Evolutionary conservation across 2,113 vertebrate genomes (phyloP).

Genomic region (Apodemus speciosus): DNA sequence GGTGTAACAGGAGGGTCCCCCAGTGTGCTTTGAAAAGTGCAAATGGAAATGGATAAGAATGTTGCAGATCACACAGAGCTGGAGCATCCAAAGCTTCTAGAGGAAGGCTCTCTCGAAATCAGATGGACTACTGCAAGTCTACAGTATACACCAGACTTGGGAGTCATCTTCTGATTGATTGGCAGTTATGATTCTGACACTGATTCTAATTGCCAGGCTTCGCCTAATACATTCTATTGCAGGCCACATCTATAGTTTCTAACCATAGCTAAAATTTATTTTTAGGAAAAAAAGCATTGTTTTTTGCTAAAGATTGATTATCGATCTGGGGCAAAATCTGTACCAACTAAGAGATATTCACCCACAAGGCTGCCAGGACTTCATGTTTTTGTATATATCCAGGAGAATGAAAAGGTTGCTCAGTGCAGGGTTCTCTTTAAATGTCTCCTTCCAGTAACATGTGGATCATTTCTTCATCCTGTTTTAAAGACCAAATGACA

Average conservation of each 20-base stretch:
- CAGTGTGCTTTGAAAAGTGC: neutral
- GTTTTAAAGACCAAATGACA: neutral
- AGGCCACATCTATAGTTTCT: neutral
- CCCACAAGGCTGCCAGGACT: neutral
- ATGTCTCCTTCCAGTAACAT: neutral
- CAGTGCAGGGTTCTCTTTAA: neutral
- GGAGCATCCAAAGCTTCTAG: neutral
- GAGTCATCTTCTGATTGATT: neutral
- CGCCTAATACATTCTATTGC: too few species aligned
- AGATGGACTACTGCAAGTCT: too few species aligned
- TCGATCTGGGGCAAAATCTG: neutral
- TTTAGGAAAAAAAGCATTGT: neutral
- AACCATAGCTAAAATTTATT: neutral
- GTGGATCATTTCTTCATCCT: neutral
- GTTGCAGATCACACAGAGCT: too few species aligned
- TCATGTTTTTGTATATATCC: neutral
- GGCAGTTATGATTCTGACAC: neutral
- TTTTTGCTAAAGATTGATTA: too few species aligned
- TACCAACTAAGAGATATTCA: neutral
- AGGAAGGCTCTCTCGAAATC: fast-evolving
- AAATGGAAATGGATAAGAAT: neutral
- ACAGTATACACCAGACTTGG: fast-evolving
- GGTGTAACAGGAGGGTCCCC: neutral
- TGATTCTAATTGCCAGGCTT: too few species aligned
- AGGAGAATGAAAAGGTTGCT: neutral